phyloP scores from a whole-genome alignment of 2,888 invertebrate species.

The Serrognathus titanus region DNA sequence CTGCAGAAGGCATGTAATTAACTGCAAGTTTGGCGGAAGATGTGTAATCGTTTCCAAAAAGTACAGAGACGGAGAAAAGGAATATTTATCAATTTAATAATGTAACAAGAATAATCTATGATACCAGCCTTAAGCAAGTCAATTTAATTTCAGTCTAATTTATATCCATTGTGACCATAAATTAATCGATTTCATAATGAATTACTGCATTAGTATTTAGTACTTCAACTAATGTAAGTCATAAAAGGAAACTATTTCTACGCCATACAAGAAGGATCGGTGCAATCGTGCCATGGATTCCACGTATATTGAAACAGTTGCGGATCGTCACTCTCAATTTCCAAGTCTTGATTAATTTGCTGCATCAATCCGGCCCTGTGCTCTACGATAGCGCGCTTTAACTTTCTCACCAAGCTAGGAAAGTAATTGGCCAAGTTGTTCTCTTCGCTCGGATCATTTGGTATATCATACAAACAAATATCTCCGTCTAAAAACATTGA shows the following conservation, averaged over 20 bases:
- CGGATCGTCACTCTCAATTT: constrained; percentile 63
- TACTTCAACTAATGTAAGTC: neutral
- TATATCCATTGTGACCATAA: too few relatives aligned
- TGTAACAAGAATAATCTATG: too few relatives aligned
- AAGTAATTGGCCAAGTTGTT: constrained; percentile 61
- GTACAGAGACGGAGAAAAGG: too few relatives aligned
- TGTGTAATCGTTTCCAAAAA: too few relatives aligned
- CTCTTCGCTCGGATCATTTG: constrained; percentile 75
- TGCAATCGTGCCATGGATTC: constrained; percentile 61
- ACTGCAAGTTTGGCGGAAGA: too few relatives aligned
- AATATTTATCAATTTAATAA: too few relatives aligned
- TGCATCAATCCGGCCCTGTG: constrained; percentile 56
- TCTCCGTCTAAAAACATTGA: constrained; percentile 50
- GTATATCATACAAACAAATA: constrained; percentile 73
- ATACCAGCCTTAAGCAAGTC: too few relatives aligned
- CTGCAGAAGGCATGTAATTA: too few relatives aligned
- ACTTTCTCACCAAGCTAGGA: constrained; percentile 52
- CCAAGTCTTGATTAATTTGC: constrained; percentile 52
- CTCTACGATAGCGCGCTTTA: constrained; percentile 51
- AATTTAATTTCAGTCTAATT: too few relatives aligned
- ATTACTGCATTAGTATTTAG: neutral
- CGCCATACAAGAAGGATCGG: constrained; percentile 31
- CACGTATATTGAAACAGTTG: constrained; percentile 68
- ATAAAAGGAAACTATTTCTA: neutral
- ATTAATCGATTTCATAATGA: too few relatives aligned